Conservation (phyloP, 1,140 invertebrate genomes). For the Campoletis sonorensis region DNA sequence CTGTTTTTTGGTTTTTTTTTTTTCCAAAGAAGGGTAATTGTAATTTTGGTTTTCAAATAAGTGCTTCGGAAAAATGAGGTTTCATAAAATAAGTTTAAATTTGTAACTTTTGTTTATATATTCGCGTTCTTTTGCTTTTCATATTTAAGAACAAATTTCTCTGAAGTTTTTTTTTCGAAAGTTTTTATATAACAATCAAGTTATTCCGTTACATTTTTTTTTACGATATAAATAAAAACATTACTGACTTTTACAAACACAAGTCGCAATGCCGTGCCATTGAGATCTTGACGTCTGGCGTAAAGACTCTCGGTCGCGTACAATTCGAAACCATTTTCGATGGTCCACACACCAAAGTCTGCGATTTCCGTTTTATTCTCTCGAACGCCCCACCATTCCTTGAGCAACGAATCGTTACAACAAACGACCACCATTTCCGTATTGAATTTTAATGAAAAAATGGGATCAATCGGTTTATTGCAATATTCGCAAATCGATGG, state of each 20-base stretch:
- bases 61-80: too few relatives aligned
- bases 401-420: slow-evolving; percentile 45
- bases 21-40: too few relatives aligned
- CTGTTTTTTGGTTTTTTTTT: too few relatives aligned
- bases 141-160: too few relatives aligned
- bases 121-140: too few relatives aligned
- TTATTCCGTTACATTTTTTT: not conserved
- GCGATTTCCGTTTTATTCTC: slow-evolving; percentile 24
- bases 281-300: slow-evolving; percentile 19
- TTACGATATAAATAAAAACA: too few relatives aligned
- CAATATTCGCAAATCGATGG: slow-evolving; percentile 45
- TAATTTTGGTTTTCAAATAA: too few relatives aligned
- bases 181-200: not conserved
- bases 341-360: slow-evolving; percentile 31
- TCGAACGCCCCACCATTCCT: slow-evolving; percentile 56
- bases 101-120: too few relatives aligned
- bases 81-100: too few relatives aligned
- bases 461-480: slow-evolving; percentile 45
- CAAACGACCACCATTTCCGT: slow-evolving; percentile 60
- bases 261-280: slow-evolving; percentile 28
- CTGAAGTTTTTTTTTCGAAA: not conserved
- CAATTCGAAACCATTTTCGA: not conserved
- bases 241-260: slow-evolving; percentile 38
- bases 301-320: not conserved
- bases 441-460: slow-evolving; percentile 53